Base-by-base conservation (phyloP, 1,140 invertebrate species). In the Drosophila cardini region DNA sequence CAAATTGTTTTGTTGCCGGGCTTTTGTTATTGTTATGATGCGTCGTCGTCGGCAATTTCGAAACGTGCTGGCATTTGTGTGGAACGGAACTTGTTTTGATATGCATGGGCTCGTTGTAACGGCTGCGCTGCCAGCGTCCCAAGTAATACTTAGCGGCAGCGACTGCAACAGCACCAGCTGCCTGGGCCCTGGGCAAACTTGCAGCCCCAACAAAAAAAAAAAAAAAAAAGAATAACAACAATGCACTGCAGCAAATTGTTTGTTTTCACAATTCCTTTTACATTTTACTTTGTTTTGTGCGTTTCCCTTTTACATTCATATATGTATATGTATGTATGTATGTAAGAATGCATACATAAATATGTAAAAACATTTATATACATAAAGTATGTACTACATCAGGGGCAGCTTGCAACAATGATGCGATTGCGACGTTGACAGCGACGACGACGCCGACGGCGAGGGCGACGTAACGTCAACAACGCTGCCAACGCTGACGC, bases 1-100 rank as follows among this genome's bases (percentile, higher is more conserved):
- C 68, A 72, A 80, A 83, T 76, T 78, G 76, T 84, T 82, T 79
- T 77, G 63, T 55, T 70, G 60, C 32, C 55, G 61, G 76, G 71
- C 71, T 76, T 86, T 86, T 86, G 82, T 86, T 86, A 86, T 86
- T 86, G 82, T 86, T 86, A 82, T 86, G 83, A 86, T 86, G 75
- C 75, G 74, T 55, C 52, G 52, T 55, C 61, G 50, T 64, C 65
- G 68, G 78, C 61, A 72, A 79, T 87, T 86, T 86, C 82, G 83
- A 86, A 86, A 86, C 82, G 82, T 86, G 82, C 83, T 86, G 82
- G 82, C 82, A 86, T 87, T 87, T 86, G 82, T 81, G 82, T 86
- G 82, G 83, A 86, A 86, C 83, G 82, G 82, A 86, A 86, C 82
- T 86, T 86, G 82, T 86, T 86, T 86, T 86, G 75, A 86, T 76